Evolutionary conservation across 2,888 invertebrate genomes (phyloP).

Genomic region (Cristatella mucedo): DNA sequence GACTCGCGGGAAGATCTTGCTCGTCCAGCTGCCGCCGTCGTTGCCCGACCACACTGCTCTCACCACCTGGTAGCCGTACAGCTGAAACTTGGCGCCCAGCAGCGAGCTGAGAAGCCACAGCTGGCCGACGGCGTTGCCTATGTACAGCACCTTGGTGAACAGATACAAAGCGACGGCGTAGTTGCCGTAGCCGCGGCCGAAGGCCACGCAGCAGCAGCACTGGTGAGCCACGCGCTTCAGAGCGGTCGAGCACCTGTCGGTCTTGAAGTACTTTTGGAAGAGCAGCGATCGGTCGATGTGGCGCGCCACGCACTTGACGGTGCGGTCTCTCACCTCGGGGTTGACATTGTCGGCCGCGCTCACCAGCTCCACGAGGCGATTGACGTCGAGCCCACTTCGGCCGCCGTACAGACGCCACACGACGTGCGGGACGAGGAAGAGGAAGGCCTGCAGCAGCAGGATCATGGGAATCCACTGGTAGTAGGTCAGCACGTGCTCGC

Average conservation of each 20-base stretch:
- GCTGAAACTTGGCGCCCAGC: slow-evolving; percentile 34
- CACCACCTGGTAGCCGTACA: slow-evolving; percentile 39
- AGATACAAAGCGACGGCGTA: slow-evolving; percentile 39
- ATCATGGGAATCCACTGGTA: slow-evolving; percentile 14
- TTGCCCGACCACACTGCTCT: slow-evolving; percentile 36
- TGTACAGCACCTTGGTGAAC: slow-evolving; percentile 36
- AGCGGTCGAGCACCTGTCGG: background rate
- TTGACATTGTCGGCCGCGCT: slow-evolving; percentile 3
- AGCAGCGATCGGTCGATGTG: slow-evolving; percentile 6
- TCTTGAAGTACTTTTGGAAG: background rate
- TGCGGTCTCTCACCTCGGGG: slow-evolving; percentile 6
- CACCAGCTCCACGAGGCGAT: background rate
- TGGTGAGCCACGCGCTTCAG: background rate
- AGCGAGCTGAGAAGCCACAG: slow-evolving; percentile 40
- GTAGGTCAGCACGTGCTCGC: slow-evolving; percentile 10
- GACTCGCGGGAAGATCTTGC: slow-evolving; percentile 31
- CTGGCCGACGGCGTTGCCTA: slow-evolving; percentile 39
- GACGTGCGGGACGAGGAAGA: slow-evolving; percentile 12
- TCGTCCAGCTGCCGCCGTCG: slow-evolving; percentile 19
- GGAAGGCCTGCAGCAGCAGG: slow-evolving; percentile 12
- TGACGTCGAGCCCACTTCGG: slow-evolving; percentile 12
- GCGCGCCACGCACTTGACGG: background rate
- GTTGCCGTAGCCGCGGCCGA: slow-evolving; percentile 40
- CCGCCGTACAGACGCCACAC: slow-evolving; percentile 11
- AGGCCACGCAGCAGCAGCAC: slow-evolving; percentile 15